Evolutionary conservation across 1,140 invertebrate genomes (phyloP).

Genomic region (Neodiprion pinetum): DNA sequence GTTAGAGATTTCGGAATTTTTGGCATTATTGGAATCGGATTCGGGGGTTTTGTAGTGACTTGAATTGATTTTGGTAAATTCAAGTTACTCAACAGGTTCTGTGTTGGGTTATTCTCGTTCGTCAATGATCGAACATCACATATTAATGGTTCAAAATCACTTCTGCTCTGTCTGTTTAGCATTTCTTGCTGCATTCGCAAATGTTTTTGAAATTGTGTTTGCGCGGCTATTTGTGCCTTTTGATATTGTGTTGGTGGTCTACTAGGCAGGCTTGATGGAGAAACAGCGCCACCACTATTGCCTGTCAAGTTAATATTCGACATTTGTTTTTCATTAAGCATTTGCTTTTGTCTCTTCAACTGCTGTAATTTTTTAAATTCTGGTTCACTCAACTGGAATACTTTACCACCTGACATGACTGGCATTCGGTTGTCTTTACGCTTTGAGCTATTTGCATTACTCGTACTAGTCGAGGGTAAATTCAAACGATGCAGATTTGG

Average conservation of each 20-base stretch:
- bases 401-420: slow-evolving; percentile 45
- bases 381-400: slow-evolving; percentile 52
- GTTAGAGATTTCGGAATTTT: slow-evolving; percentile 80
- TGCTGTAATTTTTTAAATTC: slow-evolving; percentile 51
- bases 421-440: slow-evolving; percentile 39
- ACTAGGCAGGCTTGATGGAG: neutral
- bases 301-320: neutral
- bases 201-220: slow-evolving; percentile 56
- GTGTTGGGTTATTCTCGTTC: slow-evolving; percentile 55
- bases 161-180: slow-evolving; percentile 53
- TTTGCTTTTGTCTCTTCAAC: slow-evolving; percentile 53
- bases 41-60: slow-evolving; percentile 54
- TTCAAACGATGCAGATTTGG: slow-evolving; percentile 52
- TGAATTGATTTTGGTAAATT: slow-evolving; percentile 60
- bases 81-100: slow-evolving; percentile 55
- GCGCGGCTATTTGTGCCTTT: slow-evolving; percentile 45
- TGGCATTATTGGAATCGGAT: slow-evolving; percentile 64
- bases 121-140: slow-evolving; percentile 54
- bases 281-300: neutral
- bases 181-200: slow-evolving; percentile 58
- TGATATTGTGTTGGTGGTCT: slow-evolving; percentile 39
- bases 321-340: slow-evolving; percentile 39
- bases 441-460: slow-evolving; percentile 31
- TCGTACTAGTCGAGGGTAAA: slow-evolving; percentile 35
- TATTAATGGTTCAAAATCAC: slow-evolving; percentile 60